phyloP scores from a whole-genome alignment of 2,888 invertebrate genomes.

The Torymus auratus region DNA sequence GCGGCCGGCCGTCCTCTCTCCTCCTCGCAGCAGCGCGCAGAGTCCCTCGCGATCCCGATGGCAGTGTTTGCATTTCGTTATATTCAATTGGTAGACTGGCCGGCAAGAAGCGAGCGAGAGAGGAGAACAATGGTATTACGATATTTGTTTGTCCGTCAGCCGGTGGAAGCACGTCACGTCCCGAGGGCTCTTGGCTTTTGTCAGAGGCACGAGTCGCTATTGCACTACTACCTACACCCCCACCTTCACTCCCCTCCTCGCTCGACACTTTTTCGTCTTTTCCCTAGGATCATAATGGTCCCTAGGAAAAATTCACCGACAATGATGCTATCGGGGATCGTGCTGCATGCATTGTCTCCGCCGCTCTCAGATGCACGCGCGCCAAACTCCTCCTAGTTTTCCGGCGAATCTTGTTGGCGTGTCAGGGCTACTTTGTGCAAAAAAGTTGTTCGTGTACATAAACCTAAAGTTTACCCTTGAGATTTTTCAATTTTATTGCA shows the following conservation, averaged over 20 bases:
- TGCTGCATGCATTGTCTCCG: neutral
- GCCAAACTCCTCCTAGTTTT: neutral
- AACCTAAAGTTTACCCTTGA: no score
- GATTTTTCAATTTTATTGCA: no score
- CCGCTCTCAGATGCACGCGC: neutral
- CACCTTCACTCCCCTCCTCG: neutral
- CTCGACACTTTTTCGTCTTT: conserved; percentile 56
- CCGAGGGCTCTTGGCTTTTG: conserved; percentile 66
- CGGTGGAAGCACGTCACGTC: conserved; percentile 63
- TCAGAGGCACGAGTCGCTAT: conserved; percentile 18
- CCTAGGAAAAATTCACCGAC: conserved; percentile 45
- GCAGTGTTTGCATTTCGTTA: conserved; percentile 76
- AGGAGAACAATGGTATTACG: conserved; percentile 75
- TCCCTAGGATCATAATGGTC: conserved; percentile 47
- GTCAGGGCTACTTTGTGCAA: conserved; percentile 18
- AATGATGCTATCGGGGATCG: conserved; percentile 55
- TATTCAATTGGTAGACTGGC: conserved; percentile 72
- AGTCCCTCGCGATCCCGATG: conserved; percentile 67
- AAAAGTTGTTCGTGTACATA: no score
- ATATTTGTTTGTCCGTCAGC: conserved; percentile 74
- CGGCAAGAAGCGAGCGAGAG: conserved; percentile 62
- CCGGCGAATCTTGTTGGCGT: neutral
- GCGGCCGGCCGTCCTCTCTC: conserved; percentile 44
- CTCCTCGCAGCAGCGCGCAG: conserved; percentile 59
- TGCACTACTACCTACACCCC: neutral